Percentiles rank a stretch among this genome's conserved stretches.
These are phyloP conservation scores for Sturmia bella DNA, from an alignment of 2,888 invertebrate genomes.

Conservation along the genomic window DNA sequence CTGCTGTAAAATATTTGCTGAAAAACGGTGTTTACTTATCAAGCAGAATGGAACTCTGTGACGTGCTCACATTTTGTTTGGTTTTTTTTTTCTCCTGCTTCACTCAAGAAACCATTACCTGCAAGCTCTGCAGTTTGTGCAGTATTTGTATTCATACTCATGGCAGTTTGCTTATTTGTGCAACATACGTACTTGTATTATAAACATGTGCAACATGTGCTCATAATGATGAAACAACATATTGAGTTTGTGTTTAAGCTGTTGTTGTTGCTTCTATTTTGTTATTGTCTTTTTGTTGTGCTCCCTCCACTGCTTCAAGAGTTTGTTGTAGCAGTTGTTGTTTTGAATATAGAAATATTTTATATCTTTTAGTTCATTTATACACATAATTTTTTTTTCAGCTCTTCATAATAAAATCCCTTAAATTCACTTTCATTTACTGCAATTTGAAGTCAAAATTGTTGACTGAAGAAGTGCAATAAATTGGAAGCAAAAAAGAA, in stretches of 20 bases:
- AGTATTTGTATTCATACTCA: neutral
- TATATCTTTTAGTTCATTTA: conserved; percentile 9
- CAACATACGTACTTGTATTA: conserved; percentile 34
- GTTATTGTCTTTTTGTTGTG: neutral
- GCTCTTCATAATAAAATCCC: conserved; percentile 14
- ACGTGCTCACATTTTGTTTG: neutral
- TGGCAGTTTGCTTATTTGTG: conserved; percentile 46
- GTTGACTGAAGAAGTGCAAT: conserved; percentile 38
- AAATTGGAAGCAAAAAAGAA: conserved; percentile 9
- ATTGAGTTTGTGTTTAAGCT: conserved; percentile 43
- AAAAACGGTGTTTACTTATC: too few species aligned
- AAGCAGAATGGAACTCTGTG: too few species aligned
- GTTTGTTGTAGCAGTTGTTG: neutral
- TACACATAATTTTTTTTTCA: neutral
- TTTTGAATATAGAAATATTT: conserved; percentile 28
- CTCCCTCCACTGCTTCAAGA: neutral
- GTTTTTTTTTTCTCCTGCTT: neutral
- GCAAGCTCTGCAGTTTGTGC: neutral
- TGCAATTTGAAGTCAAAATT: conserved; percentile 21
- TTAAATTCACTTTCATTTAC: conserved; percentile 57
- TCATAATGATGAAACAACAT: conserved; percentile 61
- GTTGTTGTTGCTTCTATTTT: conserved; percentile 28
- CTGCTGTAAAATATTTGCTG: too few species aligned
- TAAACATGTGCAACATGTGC: conserved; percentile 67
- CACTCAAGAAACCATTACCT: neutral